Evolutionary conservation across 2,113 vertebrate species (phyloP).

Genomic region (Zosterops hypoxanthus): DNA sequence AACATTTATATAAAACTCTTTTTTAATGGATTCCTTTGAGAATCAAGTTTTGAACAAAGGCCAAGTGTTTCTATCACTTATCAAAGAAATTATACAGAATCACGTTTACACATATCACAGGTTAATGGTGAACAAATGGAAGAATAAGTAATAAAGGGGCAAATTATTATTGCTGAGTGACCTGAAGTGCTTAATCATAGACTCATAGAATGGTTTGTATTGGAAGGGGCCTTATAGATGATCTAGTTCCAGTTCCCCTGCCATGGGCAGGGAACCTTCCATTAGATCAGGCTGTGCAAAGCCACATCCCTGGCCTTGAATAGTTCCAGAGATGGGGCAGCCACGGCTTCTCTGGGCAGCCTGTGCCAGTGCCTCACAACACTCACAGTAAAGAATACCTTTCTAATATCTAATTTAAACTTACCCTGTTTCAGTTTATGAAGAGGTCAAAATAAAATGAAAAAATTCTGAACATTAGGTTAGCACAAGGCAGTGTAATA

Average conservation of each 20-base stretch:
- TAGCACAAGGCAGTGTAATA: neutral
- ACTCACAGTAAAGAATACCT: neutral
- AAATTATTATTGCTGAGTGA: slow-evolving; percentile 8
- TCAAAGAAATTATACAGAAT: neutral
- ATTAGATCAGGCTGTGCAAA: neutral
- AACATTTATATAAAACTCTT: neutral
- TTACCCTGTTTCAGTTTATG: neutral
- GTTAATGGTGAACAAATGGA: slow-evolving; percentile 25
- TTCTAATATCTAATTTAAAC: neutral
- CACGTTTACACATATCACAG: neutral
- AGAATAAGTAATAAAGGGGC: neutral
- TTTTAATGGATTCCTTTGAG: neutral
- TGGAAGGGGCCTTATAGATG: neutral
- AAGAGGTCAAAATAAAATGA: neutral
- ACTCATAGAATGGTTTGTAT: neutral
- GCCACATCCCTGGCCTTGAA: neutral
- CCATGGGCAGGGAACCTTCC: neutral
- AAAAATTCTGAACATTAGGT: neutral
- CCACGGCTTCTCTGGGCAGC: neutral
- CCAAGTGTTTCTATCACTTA: neutral
- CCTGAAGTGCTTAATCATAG: neutral
- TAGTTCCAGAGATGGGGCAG: neutral
- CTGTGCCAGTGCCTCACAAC: neutral
- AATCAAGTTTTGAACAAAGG: slow-evolving; percentile 32
- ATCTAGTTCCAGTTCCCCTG: neutral